A percentile compares a stretch with the other conserved stretches of the same genome.
phyloP scores from a whole-genome alignment of 2,113 vertebrate genomes.

The Gasterosteus aculeatus region DNA sequence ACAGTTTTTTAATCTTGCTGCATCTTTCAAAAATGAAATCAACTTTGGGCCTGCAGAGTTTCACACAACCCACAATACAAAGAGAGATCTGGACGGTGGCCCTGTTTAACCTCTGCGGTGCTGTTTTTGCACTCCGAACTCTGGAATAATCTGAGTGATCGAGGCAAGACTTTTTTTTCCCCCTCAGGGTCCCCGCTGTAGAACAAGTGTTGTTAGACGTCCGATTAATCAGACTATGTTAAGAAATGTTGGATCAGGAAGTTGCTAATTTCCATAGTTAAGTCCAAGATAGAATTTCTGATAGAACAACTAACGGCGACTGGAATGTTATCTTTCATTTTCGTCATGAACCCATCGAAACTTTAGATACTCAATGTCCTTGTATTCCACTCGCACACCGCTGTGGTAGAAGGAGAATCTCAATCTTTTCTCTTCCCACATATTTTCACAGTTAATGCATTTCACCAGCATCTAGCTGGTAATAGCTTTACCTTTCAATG shows the following conservation, averaged over 20 bases:
- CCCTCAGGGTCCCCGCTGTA: background rate
- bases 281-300: background rate
- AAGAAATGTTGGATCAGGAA: background rate
- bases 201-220: too few species aligned
- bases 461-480: background rate
- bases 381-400: background rate
- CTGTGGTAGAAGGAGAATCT: background rate
- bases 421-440: too few species aligned
- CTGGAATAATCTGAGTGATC: conserved; percentile 52
- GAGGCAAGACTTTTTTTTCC: conserved; percentile 16
- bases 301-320: background rate
- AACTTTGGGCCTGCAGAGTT: conserved; percentile 40
- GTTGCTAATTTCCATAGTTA: background rate
- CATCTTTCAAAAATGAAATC: conserved; percentile 21
- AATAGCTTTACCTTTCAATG: background rate
- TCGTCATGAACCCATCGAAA: background rate
- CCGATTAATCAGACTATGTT: too few species aligned
- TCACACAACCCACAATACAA: conserved; percentile 11
- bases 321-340: background rate
- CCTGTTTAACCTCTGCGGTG: conserved; percentile 27
- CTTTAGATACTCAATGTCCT: background rate
- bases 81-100: conserved; percentile 55
- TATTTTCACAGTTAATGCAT: background rate
- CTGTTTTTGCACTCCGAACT: background rate
- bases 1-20: conserved; percentile 29